These are phyloP conservation scores for Enteromius anoplus DNA, from an alignment of 2,797 vertebrate species.

Conservation along the genomic window DNA sequence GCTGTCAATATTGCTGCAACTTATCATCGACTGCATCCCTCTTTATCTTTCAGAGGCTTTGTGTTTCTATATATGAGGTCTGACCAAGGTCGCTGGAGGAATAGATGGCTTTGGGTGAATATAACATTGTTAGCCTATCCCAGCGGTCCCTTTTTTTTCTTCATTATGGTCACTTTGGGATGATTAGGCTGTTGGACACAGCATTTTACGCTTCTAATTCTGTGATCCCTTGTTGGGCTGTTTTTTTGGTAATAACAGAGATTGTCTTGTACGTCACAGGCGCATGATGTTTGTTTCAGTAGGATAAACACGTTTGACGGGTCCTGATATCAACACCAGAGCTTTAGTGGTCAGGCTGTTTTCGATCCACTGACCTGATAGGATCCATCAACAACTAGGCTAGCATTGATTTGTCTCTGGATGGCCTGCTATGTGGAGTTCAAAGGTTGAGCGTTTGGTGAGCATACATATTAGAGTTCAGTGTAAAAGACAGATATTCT, in stretches of 20 bases:
- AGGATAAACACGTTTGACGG: constrained; percentile 18
- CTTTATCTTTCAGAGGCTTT: constrained; percentile 1
- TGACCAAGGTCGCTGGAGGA: constrained; percentile 13
- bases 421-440: constrained; percentile 47
- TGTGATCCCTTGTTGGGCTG: constrained; percentile 3
- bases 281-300: neutral
- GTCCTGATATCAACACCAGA: constrained; percentile 15
- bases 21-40: neutral
- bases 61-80: constrained; percentile 5
- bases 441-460: constrained; percentile 46
- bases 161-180: constrained; percentile 2
- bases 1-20: constrained; percentile 30
- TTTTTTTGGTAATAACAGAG: neutral
- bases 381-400: constrained; percentile 48
- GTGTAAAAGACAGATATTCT: neutral
- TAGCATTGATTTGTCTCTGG: constrained; percentile 67
- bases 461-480: constrained; percentile 34
- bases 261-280: neutral
- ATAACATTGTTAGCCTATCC: neutral
- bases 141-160: neutral
- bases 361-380: constrained; percentile 32
- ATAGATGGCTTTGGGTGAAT: neutral
- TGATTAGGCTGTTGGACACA: neutral
- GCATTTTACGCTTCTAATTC: neutral
- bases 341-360: constrained; percentile 15